phyloP scores from a whole-genome alignment of 2,113 vertebrate species.

The Larimichthys crocea region DNA sequence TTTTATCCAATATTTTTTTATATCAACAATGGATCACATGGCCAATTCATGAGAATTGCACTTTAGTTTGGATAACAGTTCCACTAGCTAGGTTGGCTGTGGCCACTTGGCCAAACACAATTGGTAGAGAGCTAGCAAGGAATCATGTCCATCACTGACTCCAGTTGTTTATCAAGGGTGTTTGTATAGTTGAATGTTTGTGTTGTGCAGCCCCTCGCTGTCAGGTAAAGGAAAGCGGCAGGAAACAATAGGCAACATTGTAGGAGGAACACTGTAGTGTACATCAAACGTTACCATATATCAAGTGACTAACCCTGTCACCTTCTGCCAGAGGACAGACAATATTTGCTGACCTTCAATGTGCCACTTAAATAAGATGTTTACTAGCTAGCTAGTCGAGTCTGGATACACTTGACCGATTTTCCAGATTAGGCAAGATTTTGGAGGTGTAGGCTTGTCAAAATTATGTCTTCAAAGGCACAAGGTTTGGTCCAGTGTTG shows the following conservation, averaged over 20 bases:
- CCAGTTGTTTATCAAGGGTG: not conserved
- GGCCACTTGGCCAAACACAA: not conserved
- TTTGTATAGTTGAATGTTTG: not conserved
- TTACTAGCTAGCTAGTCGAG: not conserved
- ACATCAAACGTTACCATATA: not conserved
- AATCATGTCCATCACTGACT: not conserved
- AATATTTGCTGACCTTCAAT: not conserved
- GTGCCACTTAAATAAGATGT: not conserved
- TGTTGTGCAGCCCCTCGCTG: not conserved
- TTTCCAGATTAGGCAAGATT: not conserved
- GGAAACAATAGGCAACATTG: not conserved
- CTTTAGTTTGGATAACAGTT: not conserved
- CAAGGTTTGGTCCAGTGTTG: not conserved
- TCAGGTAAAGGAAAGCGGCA: not conserved
- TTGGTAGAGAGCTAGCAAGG: not conserved
- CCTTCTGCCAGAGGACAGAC: not conserved
- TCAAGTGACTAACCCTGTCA: not conserved
- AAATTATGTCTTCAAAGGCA: not conserved
- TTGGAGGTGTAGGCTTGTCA: too few relatives aligned
- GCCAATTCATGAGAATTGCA: not conserved
- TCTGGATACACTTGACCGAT: not conserved
- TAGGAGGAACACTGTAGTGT: too few relatives aligned
- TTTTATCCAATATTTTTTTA: not conserved
- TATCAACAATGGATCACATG: not conserved
- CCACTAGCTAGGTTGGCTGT: too few relatives aligned